phyloP scores from a whole-genome alignment of 2,797 vertebrate species.

The Takifugu rubripes region DNA sequence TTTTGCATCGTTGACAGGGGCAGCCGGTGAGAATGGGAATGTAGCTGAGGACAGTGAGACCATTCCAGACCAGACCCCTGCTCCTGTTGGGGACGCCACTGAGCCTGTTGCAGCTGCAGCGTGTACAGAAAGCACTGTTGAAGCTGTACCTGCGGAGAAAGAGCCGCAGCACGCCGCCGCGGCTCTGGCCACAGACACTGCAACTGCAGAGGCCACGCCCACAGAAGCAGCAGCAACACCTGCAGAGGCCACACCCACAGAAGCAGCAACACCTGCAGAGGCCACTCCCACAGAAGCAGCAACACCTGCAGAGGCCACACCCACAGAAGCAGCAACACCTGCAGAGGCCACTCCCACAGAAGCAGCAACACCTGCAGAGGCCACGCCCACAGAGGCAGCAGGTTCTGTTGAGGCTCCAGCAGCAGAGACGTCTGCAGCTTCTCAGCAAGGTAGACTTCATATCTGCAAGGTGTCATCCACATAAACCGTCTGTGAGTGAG shows the following conservation, averaged over 20 bases:
- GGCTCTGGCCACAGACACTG: not conserved
- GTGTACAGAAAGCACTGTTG: slow-evolving; percentile 13
- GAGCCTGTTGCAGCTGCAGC: slow-evolving; percentile 30
- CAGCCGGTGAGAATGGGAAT: slow-evolving; percentile 55
- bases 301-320: slow-evolving; percentile 13
- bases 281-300: slow-evolving; percentile 10
- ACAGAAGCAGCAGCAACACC: slow-evolving; percentile 14
- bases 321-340: slow-evolving; percentile 23
- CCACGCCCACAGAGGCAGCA: slow-evolving; percentile 20
- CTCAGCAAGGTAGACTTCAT: slow-evolving; percentile 45
- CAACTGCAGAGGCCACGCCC: not conserved
- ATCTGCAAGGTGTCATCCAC: no score
- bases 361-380: slow-evolving; percentile 1
- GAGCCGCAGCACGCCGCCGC: slow-evolving; percentile 23
- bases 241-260: slow-evolving; percentile 4
- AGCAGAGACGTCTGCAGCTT: slow-evolving; percentile 22
- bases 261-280: not conserved
- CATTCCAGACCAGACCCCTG: slow-evolving; percentile 61
- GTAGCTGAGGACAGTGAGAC: slow-evolving; percentile 66
- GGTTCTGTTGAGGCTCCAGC: not conserved
- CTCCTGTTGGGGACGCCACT: slow-evolving; percentile 14
- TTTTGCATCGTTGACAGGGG: slow-evolving; percentile 35
- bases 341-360: slow-evolving; percentile 27
- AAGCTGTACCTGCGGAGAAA: not conserved
- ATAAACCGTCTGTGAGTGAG: no score